These are phyloP conservation scores for Cebus imitator DNA, from an alignment of 2,113 vertebrate species.

Conservation along the genomic window DNA sequence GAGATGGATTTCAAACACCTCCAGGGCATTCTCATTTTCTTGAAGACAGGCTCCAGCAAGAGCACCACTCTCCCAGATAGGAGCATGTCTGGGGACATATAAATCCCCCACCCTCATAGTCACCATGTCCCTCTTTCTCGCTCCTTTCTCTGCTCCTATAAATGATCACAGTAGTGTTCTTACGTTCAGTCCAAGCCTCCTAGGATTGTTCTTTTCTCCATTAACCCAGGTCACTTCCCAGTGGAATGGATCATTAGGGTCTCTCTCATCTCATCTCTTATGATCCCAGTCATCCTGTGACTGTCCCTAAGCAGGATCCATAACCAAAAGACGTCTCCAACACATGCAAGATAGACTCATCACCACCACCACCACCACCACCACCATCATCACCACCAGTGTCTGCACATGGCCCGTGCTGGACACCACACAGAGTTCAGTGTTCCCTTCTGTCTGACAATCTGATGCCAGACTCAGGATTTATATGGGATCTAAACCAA, in stretches of 20 bases:
- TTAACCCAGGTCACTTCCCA: neutral
- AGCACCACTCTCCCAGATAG: neutral
- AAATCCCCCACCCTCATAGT: neutral
- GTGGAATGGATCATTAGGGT: neutral
- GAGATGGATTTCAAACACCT: neutral
- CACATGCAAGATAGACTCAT: neutral
- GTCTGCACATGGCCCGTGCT: rapidly evolving
- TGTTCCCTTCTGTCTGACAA: neutral
- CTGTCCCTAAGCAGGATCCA: neutral
- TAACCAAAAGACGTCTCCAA: neutral
- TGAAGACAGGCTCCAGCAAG: neutral
- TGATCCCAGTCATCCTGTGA: neutral
- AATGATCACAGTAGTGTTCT: neutral
- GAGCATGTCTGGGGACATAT: neutral
- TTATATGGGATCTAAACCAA: neutral
- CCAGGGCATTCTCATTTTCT: neutral
- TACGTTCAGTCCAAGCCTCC: neutral
- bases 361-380: neutral
- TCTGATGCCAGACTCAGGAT: neutral
- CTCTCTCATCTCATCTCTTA: neutral
- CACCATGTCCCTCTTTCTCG: neutral
- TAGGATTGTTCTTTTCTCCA: neutral
- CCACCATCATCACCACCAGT: too few relatives aligned
- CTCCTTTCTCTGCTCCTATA: neutral
- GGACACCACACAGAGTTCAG: neutral